A percentile compares a stretch with the other conserved stretches of the same genome.
Evolutionary conservation across 1,140 invertebrate genomes (phyloP).

Genomic region (Drosophila guanche): DNA sequence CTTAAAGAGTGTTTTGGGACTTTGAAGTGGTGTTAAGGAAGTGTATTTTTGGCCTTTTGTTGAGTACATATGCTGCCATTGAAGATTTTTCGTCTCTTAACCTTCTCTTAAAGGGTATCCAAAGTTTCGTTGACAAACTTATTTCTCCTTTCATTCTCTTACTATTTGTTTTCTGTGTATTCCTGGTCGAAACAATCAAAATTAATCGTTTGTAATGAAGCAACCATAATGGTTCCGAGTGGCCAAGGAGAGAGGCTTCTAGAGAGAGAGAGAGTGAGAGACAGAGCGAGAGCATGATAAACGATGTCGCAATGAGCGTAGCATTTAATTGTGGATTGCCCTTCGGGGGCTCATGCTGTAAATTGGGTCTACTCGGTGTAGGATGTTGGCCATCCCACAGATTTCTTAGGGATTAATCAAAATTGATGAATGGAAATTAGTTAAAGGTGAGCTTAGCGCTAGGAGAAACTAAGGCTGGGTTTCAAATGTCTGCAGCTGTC

Average conservation of each 20-base stretch:
- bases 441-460: conserved; percentile 21
- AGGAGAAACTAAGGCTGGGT: conserved; percentile 2
- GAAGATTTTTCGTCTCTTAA: too few species aligned
- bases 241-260: conserved; percentile 28
- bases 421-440: conserved; percentile 62
- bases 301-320: conserved; percentile 65
- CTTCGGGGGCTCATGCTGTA: conserved; percentile 32
- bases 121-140: too few species aligned
- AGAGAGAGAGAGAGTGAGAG: conserved; percentile 1
- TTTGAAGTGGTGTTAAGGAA: too few species aligned
- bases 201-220: conserved; percentile 76
- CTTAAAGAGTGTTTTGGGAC: too few species aligned
- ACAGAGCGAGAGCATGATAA: conserved; percentile 50
- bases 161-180: too few species aligned
- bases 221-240: conserved; percentile 48
- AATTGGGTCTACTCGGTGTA: conserved; percentile 45
- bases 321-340: conserved; percentile 73
- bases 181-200: conserved; percentile 64
- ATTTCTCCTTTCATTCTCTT: too few species aligned
- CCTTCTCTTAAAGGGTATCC: too few species aligned
- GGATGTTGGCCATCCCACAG: neutral
- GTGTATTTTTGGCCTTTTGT: too few species aligned
- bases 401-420: conserved; percentile 62
- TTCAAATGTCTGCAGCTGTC: conserved; percentile 4
- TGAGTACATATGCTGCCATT: too few species aligned